Base-by-base conservation (phyloP, 2,113 vertebrate species). In the Athene noctua region DNA sequence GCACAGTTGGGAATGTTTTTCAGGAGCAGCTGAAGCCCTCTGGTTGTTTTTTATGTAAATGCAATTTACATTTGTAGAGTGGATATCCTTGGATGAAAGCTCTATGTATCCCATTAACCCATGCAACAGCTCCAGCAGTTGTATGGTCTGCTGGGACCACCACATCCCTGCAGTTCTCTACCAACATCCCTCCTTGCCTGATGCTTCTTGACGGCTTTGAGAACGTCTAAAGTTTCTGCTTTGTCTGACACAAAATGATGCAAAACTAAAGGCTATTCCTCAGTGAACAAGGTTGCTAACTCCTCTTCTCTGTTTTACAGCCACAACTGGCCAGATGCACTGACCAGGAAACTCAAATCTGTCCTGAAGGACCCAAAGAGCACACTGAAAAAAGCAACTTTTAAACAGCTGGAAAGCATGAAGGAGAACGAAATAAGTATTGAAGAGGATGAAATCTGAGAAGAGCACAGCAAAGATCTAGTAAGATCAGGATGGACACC, bases 301-400 rank as follows among this genome's bases (percentile, higher is more conserved):
- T 29, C 9, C 15, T 26, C 78, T 47, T 87, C 40, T 90, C 46
- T 87, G 2, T 90, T 75, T 94, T 72, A 36, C 90, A 99, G 99
- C 82, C 98, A 98, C 67, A 98, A 98, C 86, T 99, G 99, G 99
- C 98, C 99, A 91, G 98, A 98, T 23, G 94, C 97, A 79, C 97
- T 99, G 96, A 98, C 98, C 29, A 98, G 98, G 71, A 99, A 99
- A 98, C 98, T 99, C 93, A 99, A 98, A 96, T 73, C 61, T n/a
- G 97, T 98, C 86, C 98, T 99, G 97, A 98, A 95, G 44, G 97
- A 96, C 94, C 98, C 98, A 58, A 97, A 85, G 77, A 92, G 27
- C 38, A 90, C 91, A 55, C n/a, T 83, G 38, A 58, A 61, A 85
- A 93, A 91, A 95, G 32, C 44, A 90, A 67, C 40, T 8, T 82